Evolutionary conservation across 2,797 vertebrate genomes (phyloP), one percentile per base, ranked within the genome.

Genomic region (Rhincodon typus): DNA sequence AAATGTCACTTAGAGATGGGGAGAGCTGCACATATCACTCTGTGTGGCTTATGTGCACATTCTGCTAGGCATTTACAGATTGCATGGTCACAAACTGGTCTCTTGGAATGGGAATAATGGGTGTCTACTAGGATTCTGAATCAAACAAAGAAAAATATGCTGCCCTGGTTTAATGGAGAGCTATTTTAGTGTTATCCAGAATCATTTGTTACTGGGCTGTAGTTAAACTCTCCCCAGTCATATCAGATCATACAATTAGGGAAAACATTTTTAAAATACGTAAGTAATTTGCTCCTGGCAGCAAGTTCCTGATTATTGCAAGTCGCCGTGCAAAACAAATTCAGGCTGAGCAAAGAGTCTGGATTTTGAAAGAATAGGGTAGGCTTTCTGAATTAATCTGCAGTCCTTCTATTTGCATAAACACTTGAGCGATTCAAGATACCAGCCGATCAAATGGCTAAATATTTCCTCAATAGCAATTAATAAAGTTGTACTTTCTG

Each of bases 61-160:
- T 53, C 87, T n/a, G 53, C 87, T 62, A 53, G 62, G 90, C 6
- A 93, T 66, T 67, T 46, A 21, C 57, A 93, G 90, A 93, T 38
- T 67, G 90, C 62, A 67, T 19, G 8, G 57, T 93, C n/a, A 93
- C 57, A 62, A 67, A 93, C 90, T 38, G 62, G 30, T 62, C 53
- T 34, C 87, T 96, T 96, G 96, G 96, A 97, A 96, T 96, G 96
- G 96, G 96, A 96, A 97, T 97, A 96, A 96, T 90, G 96, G 95
- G 96, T 96, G 96, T 96, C 96, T 96, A 96, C 96, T 96, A 96
- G 70, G 19, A 96, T 96, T 96, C 96, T 96, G 95, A 96, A 88
- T 96, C 96, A 27, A 96, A 96, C 96, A 96, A 96, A 96, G 96
- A 70, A 87, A 19, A 74, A 96, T 96, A 46, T 93, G 69, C 95